Conservation (phyloP, 2,888 invertebrate genomes). For the Eilema sororculum region DNA sequence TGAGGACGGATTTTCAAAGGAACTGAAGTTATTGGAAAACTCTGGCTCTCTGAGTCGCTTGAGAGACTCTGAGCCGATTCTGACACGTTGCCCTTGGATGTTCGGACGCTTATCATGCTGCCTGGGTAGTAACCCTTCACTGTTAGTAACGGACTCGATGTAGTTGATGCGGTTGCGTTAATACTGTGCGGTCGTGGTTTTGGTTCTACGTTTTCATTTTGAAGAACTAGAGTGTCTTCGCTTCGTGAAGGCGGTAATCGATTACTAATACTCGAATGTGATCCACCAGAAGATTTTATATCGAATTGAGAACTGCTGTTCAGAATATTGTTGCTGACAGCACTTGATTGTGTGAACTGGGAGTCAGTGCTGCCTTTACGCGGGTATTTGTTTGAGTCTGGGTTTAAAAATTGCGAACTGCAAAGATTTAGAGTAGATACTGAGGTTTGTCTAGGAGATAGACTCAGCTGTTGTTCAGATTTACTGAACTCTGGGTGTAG, state of each 20-base stretch:
- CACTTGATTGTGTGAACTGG: constrained; percentile 85
- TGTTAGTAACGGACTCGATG: constrained; percentile 90
- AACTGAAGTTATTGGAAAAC: constrained; percentile 85
- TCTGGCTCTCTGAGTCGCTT: constrained; percentile 88
- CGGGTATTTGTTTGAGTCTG: constrained; percentile 75
- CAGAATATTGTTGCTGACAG: constrained; percentile 69
- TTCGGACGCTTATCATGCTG: constrained; percentile 88
- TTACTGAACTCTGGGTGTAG: constrained; percentile 92
- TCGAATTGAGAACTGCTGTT: constrained; percentile 81
- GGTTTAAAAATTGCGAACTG: constrained; percentile 85
- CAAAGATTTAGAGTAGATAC: constrained; percentile 83
- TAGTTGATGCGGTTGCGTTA: constrained; percentile 88
- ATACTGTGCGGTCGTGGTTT: constrained; percentile 88
- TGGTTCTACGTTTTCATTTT: constrained; percentile 74
- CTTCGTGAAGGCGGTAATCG: constrained; percentile 92
- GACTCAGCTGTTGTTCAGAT: constrained; percentile 92
- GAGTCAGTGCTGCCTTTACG: constrained; percentile 88
- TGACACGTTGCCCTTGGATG: constrained; percentile 86
- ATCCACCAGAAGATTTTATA: constrained; percentile 71
- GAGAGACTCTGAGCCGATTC: constrained; percentile 90
- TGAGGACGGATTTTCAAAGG: constrained; percentile 86
- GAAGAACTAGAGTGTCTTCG: constrained; percentile 90
- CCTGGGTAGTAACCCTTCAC: constrained; percentile 88
- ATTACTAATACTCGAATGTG: constrained; percentile 75
- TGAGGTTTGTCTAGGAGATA: constrained; percentile 83